Base-by-base conservation (phyloP, 2,797 vertebrate genomes). In the Clarias fuscus region DNA sequence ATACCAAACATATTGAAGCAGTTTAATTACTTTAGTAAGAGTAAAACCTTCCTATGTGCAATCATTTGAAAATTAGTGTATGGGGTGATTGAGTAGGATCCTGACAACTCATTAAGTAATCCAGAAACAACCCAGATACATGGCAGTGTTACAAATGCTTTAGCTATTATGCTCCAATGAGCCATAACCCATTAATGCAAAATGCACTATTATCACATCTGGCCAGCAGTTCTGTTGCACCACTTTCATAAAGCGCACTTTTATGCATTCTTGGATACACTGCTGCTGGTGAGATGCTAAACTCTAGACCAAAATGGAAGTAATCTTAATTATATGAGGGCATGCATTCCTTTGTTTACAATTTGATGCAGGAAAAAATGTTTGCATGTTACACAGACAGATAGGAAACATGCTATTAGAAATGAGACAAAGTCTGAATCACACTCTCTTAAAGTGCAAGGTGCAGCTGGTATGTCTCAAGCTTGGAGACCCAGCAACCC, bases 401-500 rank as follows among this genome's bases (percentile, higher is more conserved):
- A 65, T 7, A 65, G 1, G 7, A 81, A 22, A 65, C 22, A 1
- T 62, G 37, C 56, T 27, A 64, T 62, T 40, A 1, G 20, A 24
- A 5, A n/a, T 24, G 53, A 61, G 20, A 40, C 33, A 40, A 62
- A 43, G 59, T 7, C 68, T 62, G 40, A 86, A 70, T 22, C 56
- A 43, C 53, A 68, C 59, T 77, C 30, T 40, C n/a, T 62, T 33
- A 80, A 10, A 8, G 40, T 83, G 72, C 33, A 79, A 82, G 76
- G 77, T 84, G 61, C 87, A 84, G 85, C 83, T 88, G 85, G 77
- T 64, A 43, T 72, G 40, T 86, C 82, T 87, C 62, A 88, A 77
- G 33, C 76, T 83, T 48, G 13, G 11, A 24, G 20, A 68, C 65
- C 71, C 62, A 56, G 72, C 85, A 84, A 73, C 84, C 87, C 17